Evolutionary conservation across 2,888 invertebrate species (phyloP).

Genomic region (Sisyra nigra): DNA sequence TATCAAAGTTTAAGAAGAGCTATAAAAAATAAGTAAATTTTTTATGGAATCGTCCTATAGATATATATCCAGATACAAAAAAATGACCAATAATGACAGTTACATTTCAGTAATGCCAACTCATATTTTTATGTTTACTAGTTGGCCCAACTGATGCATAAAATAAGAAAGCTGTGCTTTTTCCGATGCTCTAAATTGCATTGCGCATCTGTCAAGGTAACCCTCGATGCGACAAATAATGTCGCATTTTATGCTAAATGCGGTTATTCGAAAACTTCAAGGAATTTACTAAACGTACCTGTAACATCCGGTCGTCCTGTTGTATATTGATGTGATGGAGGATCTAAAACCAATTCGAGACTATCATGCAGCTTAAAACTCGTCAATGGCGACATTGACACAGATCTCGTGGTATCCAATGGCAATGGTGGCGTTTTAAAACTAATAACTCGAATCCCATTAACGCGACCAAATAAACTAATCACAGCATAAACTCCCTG

Average conservation of each 20-base stretch:
- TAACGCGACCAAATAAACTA: slow-evolving; percentile 65
- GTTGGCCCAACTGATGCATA: too few species aligned
- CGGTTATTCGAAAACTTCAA: too few species aligned
- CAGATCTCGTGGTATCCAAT: slow-evolving; percentile 21
- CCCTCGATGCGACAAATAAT: too few species aligned
- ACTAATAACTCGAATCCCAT: slow-evolving; percentile 58
- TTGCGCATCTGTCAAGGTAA: too few species aligned
- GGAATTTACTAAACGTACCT: too few species aligned
- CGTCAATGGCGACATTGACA: slow-evolving; percentile 27
- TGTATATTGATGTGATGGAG: slow-evolving; percentile 23
- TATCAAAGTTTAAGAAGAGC: too few species aligned
- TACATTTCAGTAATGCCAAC: not conserved
- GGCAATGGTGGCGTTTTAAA: slow-evolving; percentile 35
- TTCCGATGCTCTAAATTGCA: too few species aligned
- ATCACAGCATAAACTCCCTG: slow-evolving; percentile 68
- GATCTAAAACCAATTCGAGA: slow-evolving; percentile 40
- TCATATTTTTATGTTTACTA: too few species aligned
- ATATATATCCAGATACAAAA: not conserved
- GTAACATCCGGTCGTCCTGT: slow-evolving; percentile 4
- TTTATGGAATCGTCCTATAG: too few species aligned
- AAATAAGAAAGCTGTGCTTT: too few species aligned
- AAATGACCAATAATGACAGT: not conserved
- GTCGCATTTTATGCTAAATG: too few species aligned
- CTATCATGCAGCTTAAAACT: slow-evolving; percentile 39
- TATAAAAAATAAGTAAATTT: too few species aligned